These are phyloP conservation scores for Halichoeres trimaculatus DNA, from an alignment of 2,113 vertebrate species.

Conservation along the genomic window DNA sequence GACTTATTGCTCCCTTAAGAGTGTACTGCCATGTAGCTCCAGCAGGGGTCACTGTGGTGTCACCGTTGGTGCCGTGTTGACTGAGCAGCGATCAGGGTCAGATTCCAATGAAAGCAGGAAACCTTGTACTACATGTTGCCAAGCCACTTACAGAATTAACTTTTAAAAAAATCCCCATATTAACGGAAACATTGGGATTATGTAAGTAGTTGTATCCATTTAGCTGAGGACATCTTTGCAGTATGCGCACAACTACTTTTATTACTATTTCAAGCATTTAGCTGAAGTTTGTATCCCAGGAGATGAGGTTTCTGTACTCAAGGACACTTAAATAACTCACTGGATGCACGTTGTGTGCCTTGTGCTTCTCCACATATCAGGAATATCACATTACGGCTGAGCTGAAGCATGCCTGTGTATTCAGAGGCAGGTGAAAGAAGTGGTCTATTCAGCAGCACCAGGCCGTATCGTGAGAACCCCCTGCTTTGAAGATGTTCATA, in stretches of 20 bases:
- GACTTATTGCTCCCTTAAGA: slow-evolving; percentile 1
- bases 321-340: background rate
- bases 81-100: slow-evolving; percentile 5
- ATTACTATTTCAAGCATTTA: background rate
- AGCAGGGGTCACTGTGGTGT: slow-evolving; percentile 83
- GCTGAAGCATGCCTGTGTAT: slow-evolving; percentile 27
- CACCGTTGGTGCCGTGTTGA: slow-evolving; percentile 13
- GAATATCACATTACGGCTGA: slow-evolving; percentile 40
- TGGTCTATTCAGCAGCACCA: slow-evolving; percentile 24
- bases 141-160: slow-evolving; percentile 42
- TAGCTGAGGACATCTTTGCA: slow-evolving; percentile 15
- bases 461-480: slow-evolving; percentile 31
- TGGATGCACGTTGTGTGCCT: background rate
- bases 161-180: slow-evolving; percentile 24
- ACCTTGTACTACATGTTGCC: slow-evolving; percentile 4
- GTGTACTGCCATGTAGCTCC: slow-evolving; percentile 25
- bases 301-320: background rate
- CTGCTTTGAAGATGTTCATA: slow-evolving; percentile 35
- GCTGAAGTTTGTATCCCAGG: slow-evolving; percentile 2
- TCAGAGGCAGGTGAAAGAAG: slow-evolving; percentile 4
- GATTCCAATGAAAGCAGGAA: slow-evolving; percentile 35
- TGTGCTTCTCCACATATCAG: slow-evolving; percentile 21
- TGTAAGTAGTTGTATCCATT: slow-evolving; percentile 23
- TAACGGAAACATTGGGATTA: slow-evolving; percentile 23
- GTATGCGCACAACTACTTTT: background rate